Evolutionary conservation across 2,113 vertebrate genomes (phyloP).

Genomic region (Microtus montanus): DNA sequence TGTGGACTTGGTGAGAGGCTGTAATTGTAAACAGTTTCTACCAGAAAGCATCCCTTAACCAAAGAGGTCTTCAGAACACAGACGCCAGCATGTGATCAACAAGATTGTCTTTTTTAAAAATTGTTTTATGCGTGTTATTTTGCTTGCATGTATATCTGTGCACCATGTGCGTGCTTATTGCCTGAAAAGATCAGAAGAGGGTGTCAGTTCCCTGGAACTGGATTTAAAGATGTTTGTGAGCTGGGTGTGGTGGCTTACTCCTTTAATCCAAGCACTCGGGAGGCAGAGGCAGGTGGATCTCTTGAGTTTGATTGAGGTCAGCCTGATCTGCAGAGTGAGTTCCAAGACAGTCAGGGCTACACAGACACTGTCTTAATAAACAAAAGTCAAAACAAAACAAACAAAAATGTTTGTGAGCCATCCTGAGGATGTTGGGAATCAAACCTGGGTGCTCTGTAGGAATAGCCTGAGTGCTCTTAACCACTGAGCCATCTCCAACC

Average conservation of each 20-base stretch:
- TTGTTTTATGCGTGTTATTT: background rate
- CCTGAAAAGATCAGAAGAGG: background rate
- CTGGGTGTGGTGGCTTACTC: background rate
- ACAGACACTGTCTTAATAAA: background rate
- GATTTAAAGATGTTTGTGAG: background rate
- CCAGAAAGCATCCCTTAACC: constrained; percentile 44
- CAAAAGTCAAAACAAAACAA: background rate
- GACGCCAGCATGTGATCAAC: background rate
- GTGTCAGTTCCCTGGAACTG: background rate
- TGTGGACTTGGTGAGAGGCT: constrained; percentile 6
- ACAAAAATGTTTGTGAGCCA: background rate
- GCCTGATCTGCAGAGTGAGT: too few species aligned
- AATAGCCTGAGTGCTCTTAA: background rate
- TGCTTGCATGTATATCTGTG: background rate
- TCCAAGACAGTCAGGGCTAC: background rate
- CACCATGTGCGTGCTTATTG: background rate
- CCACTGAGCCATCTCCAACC: background rate
- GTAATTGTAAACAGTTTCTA: constrained; percentile 25
- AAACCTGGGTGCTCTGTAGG: too few species aligned
- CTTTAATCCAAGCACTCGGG: background rate
- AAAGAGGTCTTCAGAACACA: constrained; percentile 45
- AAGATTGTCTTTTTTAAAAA: background rate
- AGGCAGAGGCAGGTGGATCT: background rate
- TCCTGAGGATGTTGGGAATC: background rate
- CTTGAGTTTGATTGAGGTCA: background rate